These are phyloP conservation scores for Troglohyphantes excavatus DNA, from an alignment of 2,888 invertebrate species.

Conservation along the genomic window DNA sequence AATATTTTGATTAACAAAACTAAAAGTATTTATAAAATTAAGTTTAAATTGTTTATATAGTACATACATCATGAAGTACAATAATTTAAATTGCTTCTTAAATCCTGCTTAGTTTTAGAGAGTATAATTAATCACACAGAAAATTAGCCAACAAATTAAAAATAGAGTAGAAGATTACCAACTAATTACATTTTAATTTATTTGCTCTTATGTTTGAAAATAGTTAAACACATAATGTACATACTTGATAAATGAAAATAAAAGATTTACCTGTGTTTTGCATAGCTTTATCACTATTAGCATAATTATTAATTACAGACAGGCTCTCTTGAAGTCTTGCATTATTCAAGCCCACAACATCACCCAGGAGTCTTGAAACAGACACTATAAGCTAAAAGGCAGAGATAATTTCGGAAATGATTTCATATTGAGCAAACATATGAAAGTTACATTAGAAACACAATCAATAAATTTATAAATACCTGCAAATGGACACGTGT, in stretches of 20 bases:
- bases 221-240: too few relatives aligned
- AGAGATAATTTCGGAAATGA: constrained; percentile 9
- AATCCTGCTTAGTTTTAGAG: too few relatives aligned
- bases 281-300: constrained; percentile 95
- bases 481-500: constrained; percentile 88
- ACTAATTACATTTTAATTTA: not conserved
- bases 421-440: not conserved
- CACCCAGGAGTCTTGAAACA: constrained; percentile 95
- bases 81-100: too few relatives aligned
- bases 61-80: too few relatives aligned
- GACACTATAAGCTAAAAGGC: constrained; percentile 92
- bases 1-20: too few relatives aligned
- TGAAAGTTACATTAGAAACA: not conserved
- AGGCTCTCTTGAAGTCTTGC: constrained; percentile 97
- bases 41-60: too few relatives aligned
- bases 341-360: constrained; percentile 94
- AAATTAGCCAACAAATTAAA: too few relatives aligned
- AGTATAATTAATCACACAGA: too few relatives aligned
- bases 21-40: too few relatives aligned
- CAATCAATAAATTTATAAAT: not conserved
- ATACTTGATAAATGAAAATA: not conserved
- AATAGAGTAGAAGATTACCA: not conserved
- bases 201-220: not conserved
- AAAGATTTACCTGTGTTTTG: constrained; percentile 90
- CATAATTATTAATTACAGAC: constrained; percentile 95